Evolutionary conservation across 1,140 invertebrate species (phyloP).

Genomic region (Drosophila baimaii): DNA sequence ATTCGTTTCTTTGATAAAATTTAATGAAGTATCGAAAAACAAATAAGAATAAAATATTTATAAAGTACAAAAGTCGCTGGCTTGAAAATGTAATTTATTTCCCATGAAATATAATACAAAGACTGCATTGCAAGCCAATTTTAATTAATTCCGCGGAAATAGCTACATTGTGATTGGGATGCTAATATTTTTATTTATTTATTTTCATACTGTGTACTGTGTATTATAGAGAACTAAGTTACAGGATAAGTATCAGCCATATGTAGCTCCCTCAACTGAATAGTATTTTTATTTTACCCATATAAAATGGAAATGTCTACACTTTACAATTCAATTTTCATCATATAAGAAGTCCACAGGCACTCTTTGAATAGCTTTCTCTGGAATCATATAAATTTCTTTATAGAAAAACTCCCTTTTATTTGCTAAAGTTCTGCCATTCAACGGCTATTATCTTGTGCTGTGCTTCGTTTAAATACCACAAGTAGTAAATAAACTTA

Average conservation of each 20-base stretch:
- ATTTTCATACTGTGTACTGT: too few species aligned
- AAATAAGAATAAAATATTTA: neutral
- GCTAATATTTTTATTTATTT: neutral
- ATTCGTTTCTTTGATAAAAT: neutral
- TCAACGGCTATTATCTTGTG: slow-evolving; percentile 3
- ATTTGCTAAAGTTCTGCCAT: slow-evolving; percentile 2
- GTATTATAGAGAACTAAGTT: too few species aligned
- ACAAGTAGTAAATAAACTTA: slow-evolving; percentile 19
- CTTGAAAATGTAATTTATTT: neutral
- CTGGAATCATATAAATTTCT: neutral
- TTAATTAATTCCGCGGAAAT: neutral
- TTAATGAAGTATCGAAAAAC: neutral
- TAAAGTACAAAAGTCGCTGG: neutral
- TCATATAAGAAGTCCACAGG: neutral
- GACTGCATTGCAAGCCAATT: neutral
- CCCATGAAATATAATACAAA: too few species aligned
- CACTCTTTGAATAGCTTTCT: neutral
- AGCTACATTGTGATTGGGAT: neutral
- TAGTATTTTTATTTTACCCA: neutral
- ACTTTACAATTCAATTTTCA: too few species aligned
- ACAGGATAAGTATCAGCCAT: too few species aligned
- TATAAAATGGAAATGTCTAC: neutral
- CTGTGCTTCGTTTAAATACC: neutral
- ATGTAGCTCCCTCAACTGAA: too few species aligned
- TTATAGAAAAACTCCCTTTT: neutral